phyloP scores from a whole-genome alignment of 2,797 vertebrate genomes.

The Sciurus carolinensis region DNA sequence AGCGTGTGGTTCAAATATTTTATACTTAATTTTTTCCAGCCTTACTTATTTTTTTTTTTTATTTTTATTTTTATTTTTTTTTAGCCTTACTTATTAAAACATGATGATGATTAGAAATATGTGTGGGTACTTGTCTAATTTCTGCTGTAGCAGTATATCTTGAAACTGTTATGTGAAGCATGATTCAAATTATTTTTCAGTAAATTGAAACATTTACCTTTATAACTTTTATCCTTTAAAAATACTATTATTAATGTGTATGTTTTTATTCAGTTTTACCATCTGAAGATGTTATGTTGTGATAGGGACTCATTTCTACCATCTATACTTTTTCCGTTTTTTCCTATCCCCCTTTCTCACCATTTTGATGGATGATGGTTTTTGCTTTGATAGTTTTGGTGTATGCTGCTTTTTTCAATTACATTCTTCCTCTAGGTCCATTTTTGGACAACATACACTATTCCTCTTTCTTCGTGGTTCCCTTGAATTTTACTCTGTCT shows the following conservation, averaged over 20 bases:
- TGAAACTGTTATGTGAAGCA: not conserved
- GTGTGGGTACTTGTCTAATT: not conserved
- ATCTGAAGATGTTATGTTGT: constrained; percentile 16
- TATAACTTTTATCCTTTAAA: not conserved
- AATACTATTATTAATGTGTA: not conserved
- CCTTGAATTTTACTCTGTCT: too few relatives aligned
- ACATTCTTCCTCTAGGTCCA: not conserved
- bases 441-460: not conserved
- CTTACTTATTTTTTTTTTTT: too few relatives aligned
- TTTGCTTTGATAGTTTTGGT: not conserved
- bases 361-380: not conserved
- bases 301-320: not conserved
- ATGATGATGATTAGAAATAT: not conserved
- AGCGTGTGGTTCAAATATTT: not conserved
- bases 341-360: not conserved
- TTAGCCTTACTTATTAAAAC: too few relatives aligned
- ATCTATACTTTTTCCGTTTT: not conserved
- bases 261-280: not conserved
- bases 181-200: not conserved
- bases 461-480: too few relatives aligned
- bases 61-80: too few relatives aligned
- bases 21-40: not conserved
- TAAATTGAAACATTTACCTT: constrained; percentile 31
- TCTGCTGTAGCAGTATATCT: not conserved
- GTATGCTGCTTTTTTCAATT: not conserved